A percentile compares a stretch with the other conserved stretches of the same genome.
phyloP scores from a whole-genome alignment of 2,888 invertebrate genomes.

The Frankliniella fusca region DNA sequence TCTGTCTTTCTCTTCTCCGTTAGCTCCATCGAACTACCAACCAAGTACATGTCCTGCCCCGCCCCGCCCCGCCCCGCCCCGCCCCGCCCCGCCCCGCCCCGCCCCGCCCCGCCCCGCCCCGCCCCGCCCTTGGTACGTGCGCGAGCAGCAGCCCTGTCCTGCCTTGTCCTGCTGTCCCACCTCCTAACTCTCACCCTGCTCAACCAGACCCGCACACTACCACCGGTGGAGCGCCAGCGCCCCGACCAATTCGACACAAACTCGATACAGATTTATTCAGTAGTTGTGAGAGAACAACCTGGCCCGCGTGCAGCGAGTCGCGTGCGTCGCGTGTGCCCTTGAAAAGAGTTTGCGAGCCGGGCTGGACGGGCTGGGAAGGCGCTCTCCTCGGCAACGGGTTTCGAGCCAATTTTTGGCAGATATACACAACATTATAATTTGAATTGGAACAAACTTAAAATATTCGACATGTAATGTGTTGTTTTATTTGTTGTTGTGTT shows the following conservation, averaged over 20 bases:
- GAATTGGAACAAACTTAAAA: too few relatives aligned
- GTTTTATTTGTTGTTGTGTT: too few relatives aligned
- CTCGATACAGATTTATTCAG: neutral
- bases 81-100: neutral
- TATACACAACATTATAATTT: too few relatives aligned
- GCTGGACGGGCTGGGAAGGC: neutral
- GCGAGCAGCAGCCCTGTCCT: neutral
- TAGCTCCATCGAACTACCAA: neutral
- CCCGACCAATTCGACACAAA: too few relatives aligned
- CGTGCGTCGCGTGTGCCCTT: neutral
- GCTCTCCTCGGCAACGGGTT: too few relatives aligned
- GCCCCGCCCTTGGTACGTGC: too few relatives aligned
- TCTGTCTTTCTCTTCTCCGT: neutral
- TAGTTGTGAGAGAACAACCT: neutral
- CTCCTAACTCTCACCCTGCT: too few relatives aligned
- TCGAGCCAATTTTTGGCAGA: too few relatives aligned
- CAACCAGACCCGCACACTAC: too few relatives aligned
- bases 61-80: neutral
- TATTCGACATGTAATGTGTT: too few relatives aligned
- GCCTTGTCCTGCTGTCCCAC: too few relatives aligned
- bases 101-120: neutral
- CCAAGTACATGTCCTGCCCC: neutral
- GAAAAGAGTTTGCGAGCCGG: neutral
- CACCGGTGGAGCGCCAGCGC: neutral
- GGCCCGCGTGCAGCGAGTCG: neutral